Evolutionary conservation across 2,888 invertebrate species (phyloP), one percentile per base, ranked within the genome.

Genomic region (Steinernema scapterisci): DNA sequence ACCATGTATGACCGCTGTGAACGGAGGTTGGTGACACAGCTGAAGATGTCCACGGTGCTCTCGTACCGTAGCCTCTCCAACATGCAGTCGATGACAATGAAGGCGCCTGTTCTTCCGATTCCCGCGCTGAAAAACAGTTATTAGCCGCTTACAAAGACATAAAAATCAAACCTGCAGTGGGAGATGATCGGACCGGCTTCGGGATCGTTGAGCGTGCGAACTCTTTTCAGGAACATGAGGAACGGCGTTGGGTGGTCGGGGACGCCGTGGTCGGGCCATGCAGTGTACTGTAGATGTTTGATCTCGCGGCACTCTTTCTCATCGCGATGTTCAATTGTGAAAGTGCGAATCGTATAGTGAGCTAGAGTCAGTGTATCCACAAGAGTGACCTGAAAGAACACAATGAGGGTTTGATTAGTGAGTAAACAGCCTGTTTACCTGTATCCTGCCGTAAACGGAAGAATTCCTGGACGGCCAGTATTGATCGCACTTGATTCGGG

Each of bases 1-100:
- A 99, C 97, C 97, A 99, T 99, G 90, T 99, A 99, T 89, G 97
- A 97, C 73, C 99, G 92, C 89, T 99, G 99, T 27, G 97, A 95
- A 77, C 99, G 91, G 80, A 99, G 91, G 88, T 95, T 95, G 16
- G 97, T 97, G 46, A 99, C 99, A 90, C 97, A 97, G 9, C 97
- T 99, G 88, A 97, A 99, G 81, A 99, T 96, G 88, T 99, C 99
- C 43, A 99, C 95, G 72, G 95, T 96, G 88, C 95, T 95, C 87
- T 99, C 97, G 88, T 96, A 94, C 84, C 94, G 93, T 89, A 99
- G 94, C 78, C 97, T 91, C 87, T 99, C 97, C 81, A 99, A 90
- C 97, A 97, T 97, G 1, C 97, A 95, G 88, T 99, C 99, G 84
- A 99, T 97, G 0, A 97, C 97, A 85, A 99, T 95, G 89, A 97